These are phyloP conservation scores for Sinocyclocheilus maitianheensis DNA, from an alignment of 2,113 vertebrate species.

Conservation along the genomic window DNA sequence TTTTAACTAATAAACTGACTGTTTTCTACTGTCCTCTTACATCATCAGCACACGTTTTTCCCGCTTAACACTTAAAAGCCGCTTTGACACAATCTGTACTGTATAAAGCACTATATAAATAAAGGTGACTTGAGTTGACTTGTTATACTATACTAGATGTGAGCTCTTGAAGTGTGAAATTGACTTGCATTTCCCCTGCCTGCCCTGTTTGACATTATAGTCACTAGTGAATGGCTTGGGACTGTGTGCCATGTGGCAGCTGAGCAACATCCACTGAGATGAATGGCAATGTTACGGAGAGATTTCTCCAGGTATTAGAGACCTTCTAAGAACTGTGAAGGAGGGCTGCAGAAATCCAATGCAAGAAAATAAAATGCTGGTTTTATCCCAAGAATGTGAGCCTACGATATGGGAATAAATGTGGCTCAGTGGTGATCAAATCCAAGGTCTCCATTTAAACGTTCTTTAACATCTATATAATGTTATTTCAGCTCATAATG, in stretches of 20 bases:
- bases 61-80: too few species aligned
- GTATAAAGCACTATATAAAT: too few species aligned
- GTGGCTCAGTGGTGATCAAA: neutral
- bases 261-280: neutral
- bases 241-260: constrained; percentile 6
- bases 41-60: too few species aligned
- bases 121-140: too few species aligned
- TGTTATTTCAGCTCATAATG: constrained; percentile 25
- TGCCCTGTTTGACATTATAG: neutral
- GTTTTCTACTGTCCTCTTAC: too few species aligned
- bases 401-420: neutral
- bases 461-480: constrained; percentile 26
- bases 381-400: constrained; percentile 9
- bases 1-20: too few species aligned
- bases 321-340: constrained; percentile 22
- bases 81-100: too few species aligned
- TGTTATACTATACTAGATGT: neutral
- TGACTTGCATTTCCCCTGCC: neutral
- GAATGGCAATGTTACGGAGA: neutral
- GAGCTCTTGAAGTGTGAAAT: neutral
- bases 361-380: constrained; percentile 5
- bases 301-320: neutral
- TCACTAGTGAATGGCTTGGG: neutral
- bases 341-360: constrained; percentile 2
- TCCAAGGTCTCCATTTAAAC: constrained; percentile 22